Percentiles rank a stretch among this genome's conserved stretches.
Conservation (phyloP, 64 coral and sea anemone genomes). For the Orbicella faveolata region DNA sequence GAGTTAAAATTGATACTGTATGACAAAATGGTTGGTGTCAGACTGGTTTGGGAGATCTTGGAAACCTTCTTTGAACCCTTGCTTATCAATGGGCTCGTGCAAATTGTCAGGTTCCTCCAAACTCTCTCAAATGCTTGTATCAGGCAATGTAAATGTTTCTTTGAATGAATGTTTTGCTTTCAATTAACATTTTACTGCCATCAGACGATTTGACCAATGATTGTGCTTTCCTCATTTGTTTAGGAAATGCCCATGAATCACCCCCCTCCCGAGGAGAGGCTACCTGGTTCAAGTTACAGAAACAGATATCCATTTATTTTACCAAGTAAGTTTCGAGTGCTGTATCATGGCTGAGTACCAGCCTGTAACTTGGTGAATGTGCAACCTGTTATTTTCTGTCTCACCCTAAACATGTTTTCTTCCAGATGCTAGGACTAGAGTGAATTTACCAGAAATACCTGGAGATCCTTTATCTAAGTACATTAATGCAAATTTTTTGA, state of each 20-base stretch:
- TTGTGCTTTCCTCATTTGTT: neutral
- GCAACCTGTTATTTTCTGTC: neutral
- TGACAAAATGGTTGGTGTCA: no score
- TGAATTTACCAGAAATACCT: slow-evolving; percentile 81
- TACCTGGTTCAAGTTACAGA: slow-evolving; percentile 85
- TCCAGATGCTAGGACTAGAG: slow-evolving; percentile 87
- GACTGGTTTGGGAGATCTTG: no score
- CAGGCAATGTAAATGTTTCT: no score
- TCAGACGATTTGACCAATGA: no score
- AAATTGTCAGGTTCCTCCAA: no score
- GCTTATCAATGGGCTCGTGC: no score
- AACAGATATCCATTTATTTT: slow-evolving; percentile 93
- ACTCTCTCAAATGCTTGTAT: no score
- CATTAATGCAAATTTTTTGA: slow-evolving; percentile 94
- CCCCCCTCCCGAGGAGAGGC: slow-evolving; percentile 70
- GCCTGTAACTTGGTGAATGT: no score
- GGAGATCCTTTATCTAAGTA: slow-evolving; percentile 77
- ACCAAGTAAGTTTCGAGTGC: slow-evolving; percentile 68
- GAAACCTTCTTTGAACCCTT: no score
- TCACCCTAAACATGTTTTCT: neutral
- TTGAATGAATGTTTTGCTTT: no score
- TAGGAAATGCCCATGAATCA: slow-evolving; percentile 88
- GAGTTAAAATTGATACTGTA: neutral
- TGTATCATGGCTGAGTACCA: no score
- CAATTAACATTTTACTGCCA: no score